Percentiles rank a stretch among this genome's conserved stretches.
phyloP scores from a whole-genome alignment of 30 jellyfish, hydroid and myxozoan genomes.

The Cassiopea xamachana region DNA sequence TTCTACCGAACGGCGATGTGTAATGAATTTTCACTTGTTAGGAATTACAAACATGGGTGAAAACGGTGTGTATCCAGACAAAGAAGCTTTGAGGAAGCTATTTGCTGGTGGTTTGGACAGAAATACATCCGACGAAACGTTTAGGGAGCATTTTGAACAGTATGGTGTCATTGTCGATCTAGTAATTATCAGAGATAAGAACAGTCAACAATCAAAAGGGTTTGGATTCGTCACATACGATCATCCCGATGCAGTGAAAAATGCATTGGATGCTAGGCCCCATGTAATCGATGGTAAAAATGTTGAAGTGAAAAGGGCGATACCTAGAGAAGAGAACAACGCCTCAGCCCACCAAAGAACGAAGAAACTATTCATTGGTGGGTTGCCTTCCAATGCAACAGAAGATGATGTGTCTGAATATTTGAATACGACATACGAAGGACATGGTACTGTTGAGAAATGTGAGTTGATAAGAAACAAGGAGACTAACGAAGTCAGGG shows the following conservation, averaged over 20 bases:
- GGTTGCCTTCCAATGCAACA: constrained; percentile 59
- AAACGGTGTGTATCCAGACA: constrained; percentile 45
- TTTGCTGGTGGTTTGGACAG: constrained; percentile 90
- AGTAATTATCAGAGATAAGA: constrained; percentile 83
- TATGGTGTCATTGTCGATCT: constrained; percentile 83
- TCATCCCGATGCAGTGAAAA: constrained; percentile 75
- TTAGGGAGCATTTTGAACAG: constrained; percentile 74
- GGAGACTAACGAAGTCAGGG: constrained; percentile 75
- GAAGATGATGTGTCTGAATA: constrained; percentile 78
- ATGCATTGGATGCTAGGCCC: constrained; percentile 81
- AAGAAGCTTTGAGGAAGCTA: constrained; percentile 83
- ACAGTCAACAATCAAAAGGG: constrained; percentile 80
- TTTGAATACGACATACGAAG: constrained; percentile 64
- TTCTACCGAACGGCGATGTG: too few species aligned
- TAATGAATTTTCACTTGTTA: background rate
- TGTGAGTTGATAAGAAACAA: constrained; percentile 82
- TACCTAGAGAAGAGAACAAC: constrained; percentile 89
- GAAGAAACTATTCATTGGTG: constrained; percentile 91
- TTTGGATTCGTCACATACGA: constrained; percentile 95
- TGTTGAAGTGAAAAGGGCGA: constrained; percentile 93
- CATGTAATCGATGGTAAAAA: constrained; percentile 79
- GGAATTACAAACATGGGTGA: constrained; percentile 27
- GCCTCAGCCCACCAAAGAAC: constrained; percentile 85
- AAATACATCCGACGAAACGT: constrained; percentile 82
- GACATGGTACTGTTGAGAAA: constrained; percentile 75